These are phyloP conservation scores for Lepidurus arcticus DNA, from an alignment of 1,140 invertebrate species.

Conservation along the genomic window DNA sequence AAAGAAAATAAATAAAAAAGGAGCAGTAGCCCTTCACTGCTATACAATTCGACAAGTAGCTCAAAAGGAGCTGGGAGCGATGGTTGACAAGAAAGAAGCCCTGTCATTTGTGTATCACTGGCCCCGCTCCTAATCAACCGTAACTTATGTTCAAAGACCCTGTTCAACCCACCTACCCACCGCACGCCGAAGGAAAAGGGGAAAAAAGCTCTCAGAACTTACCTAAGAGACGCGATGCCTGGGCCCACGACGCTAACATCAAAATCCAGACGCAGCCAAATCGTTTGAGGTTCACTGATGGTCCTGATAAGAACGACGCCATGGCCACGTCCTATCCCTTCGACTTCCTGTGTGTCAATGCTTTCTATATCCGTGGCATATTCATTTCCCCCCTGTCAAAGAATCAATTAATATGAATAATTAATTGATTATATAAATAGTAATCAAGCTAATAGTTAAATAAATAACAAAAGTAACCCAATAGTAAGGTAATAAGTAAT, in stretches of 20 bases:
- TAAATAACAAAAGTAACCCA: too few relatives aligned
- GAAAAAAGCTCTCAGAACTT: neutral
- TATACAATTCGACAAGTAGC: neutral
- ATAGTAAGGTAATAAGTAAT: too few relatives aligned
- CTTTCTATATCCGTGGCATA: neutral
- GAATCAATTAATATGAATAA: neutral
- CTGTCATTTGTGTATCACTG: neutral
- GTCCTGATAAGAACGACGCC: neutral
- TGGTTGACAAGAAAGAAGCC: neutral
- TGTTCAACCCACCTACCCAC: neutral
- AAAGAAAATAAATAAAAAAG: too few relatives aligned
- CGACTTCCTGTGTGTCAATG: neutral
- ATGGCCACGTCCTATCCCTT: neutral
- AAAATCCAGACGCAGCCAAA: neutral
- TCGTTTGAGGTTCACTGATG: neutral
- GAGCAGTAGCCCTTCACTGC: neutral
- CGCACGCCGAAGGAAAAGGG: neutral
- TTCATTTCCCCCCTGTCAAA: neutral
- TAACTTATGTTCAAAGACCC: slow-evolving; percentile 2
- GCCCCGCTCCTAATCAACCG: neutral
- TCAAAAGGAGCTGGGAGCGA: neutral
- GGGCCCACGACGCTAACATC: neutral
- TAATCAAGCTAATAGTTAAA: too few relatives aligned
- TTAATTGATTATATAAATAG: too few relatives aligned
- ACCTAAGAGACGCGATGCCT: neutral